Percentiles rank a stretch among this genome's conserved stretches.
Evolutionary conservation across 2,888 invertebrate species (phyloP).

Genomic region (Chalcis sispes): DNA sequence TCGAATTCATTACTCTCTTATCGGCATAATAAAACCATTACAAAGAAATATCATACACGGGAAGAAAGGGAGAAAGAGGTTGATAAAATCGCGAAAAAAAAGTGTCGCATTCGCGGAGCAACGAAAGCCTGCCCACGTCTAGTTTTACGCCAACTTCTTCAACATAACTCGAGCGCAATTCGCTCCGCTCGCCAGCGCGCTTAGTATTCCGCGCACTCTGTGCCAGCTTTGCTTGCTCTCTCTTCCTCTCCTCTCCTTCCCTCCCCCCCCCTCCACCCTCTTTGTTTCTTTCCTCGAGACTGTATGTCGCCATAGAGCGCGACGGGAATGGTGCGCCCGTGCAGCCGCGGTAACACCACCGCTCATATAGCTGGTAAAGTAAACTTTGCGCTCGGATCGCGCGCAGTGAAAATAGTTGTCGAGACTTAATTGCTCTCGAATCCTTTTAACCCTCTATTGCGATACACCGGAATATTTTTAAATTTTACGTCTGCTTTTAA

Average conservation of each 20-base stretch:
- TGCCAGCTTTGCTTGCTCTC: constrained; percentile 15
- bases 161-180: background rate
- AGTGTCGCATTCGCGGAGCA: too few relatives aligned
- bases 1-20: background rate
- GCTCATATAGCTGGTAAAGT: background rate
- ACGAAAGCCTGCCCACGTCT: background rate
- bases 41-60: background rate
- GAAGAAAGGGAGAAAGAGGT: background rate
- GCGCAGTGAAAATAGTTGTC: constrained; percentile 2
- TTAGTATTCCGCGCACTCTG: constrained; percentile 26
- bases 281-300: constrained; percentile 19
- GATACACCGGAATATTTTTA: background rate
- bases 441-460: background rate
- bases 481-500: too few relatives aligned
- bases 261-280: background rate
- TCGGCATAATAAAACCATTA: background rate
- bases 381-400: background rate
- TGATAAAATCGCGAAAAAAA: too few relatives aligned
- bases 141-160: background rate
- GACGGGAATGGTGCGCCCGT: constrained; percentile 3
- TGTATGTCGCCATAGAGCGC: constrained; percentile 44
- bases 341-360: constrained; percentile 13
- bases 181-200: background rate
- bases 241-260: background rate
- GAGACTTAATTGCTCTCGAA: background rate